Base-by-base conservation (phyloP, 1,140 invertebrate genomes). In the Heliconius hermathena region DNA sequence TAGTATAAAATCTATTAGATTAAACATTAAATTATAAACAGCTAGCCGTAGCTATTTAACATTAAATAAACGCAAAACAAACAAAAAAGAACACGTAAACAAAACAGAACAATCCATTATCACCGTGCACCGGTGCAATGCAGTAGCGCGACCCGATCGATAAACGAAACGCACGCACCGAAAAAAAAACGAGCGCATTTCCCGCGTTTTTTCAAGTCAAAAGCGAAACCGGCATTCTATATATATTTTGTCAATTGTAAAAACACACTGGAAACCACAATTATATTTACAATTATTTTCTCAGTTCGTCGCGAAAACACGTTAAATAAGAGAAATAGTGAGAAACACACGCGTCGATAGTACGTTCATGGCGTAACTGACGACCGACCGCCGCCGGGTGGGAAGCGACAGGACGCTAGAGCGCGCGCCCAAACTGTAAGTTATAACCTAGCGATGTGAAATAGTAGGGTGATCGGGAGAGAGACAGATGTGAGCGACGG, bases 361-460 rank as follows among this genome's bases (percentile, higher is more conserved):
- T 89, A 88, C 87, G 88, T 82, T 86, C 87, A 84, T 88, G 81
- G 89, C 86, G 87, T 86, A 90, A 93, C 90, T 92, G 89, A 88
- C 84, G 81, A 82, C 79, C 83, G 81, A 81, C 82, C 80, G 85
- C 83, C 81, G 82, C 82, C 81, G 85, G 87, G 82, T 85, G 84
- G 84, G 84, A 88, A 82, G 81, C 83, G 85, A 82, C 85, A 82
- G 89, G 87, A 89, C 85, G 87, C 87, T 87, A 86, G 85, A 88
- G 81, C 83, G 88, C 87, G 88, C 89, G 85, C 86, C 83, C 80
- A 88, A 90, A 90, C 85, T 93, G 41, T 46, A 46, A 46, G 41
- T 46, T 46, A 92, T 93, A 92, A 91, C 90, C 89, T 91, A 90
- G 89, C 89, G 80, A 88, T 81, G 88, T 88, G 81, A 86, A 87